Evolutionary conservation across 2,888 invertebrate species (phyloP).

Genomic region (Epiblema foenella): DNA sequence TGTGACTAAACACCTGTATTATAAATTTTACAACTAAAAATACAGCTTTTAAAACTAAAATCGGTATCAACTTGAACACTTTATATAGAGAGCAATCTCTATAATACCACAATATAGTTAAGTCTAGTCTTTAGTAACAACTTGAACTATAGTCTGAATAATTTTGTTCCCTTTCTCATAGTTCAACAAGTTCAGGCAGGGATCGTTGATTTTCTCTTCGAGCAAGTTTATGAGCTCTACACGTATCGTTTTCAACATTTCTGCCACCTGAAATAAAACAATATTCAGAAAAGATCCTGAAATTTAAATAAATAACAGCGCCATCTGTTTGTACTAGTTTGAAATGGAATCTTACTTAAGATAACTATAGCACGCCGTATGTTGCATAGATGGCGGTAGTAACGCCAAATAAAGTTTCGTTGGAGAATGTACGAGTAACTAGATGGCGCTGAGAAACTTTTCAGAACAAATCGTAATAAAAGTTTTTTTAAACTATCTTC

Average conservation of each 20-base stretch:
- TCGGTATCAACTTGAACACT: constrained; percentile 25
- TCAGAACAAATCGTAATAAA: background rate
- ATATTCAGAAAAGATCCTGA: constrained; percentile 37
- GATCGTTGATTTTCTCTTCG: constrained; percentile 93
- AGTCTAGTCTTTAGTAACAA: constrained; percentile 85
- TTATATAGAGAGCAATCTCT: background rate
- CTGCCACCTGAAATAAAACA: constrained; percentile 87
- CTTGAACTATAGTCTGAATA: constrained; percentile 90
- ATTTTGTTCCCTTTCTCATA: constrained; percentile 90
- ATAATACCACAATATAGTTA: background rate
- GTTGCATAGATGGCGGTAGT: background rate
- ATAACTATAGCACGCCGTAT: background rate
- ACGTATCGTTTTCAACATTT: constrained; percentile 91
- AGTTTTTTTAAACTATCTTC: background rate
- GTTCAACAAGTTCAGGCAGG: constrained; percentile 89
- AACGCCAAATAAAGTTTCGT: background rate
- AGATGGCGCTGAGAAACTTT: constrained; percentile 4
- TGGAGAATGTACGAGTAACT: background rate
- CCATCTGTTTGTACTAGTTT: constrained; percentile 8
- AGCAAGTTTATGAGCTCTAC: constrained; percentile 90
- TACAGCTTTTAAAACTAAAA: background rate
- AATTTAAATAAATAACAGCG: background rate
- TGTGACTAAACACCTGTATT: too few relatives aligned
- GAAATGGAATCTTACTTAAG: background rate
- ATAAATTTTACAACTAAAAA: background rate